Percentiles rank a stretch among this genome's conserved stretches.
Conservation (phyloP, 1,140 invertebrate species). For the Drosophila teissieri region DNA sequence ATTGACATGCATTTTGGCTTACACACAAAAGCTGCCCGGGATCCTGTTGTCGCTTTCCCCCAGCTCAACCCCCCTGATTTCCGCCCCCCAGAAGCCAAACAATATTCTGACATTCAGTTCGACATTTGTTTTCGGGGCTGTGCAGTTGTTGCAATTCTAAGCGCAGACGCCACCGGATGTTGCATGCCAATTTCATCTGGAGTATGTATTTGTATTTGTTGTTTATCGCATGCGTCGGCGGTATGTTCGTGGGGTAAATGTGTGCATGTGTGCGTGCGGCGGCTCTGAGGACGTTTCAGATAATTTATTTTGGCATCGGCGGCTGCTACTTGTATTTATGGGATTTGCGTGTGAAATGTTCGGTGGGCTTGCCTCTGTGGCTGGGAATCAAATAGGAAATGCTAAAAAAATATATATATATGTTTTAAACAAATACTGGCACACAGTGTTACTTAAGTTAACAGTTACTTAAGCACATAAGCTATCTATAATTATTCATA, state of each 20-base stretch:
- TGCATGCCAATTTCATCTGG: constrained; percentile 77
- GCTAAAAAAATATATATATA: constrained; percentile 39
- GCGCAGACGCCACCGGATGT: constrained; percentile 77
- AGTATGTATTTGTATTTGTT: constrained; percentile 45
- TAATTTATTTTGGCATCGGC: constrained; percentile 77
- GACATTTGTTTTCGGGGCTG: constrained; percentile 72
- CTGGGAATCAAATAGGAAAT: constrained; percentile 10
- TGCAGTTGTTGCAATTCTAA: constrained; percentile 73
- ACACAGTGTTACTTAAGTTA: too few species aligned
- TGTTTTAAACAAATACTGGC: constrained; percentile 4
- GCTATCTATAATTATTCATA: too few species aligned
- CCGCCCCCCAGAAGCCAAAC: constrained; percentile 36
- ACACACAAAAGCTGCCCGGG: constrained; percentile 51
- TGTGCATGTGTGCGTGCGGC: background rate
- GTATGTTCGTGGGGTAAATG: background rate
- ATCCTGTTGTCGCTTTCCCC: constrained; percentile 14
- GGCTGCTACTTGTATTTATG: constrained; percentile 71
- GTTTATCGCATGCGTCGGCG: constrained; percentile 28
- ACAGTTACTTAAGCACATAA: too few species aligned
- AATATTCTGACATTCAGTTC: constrained; percentile 81
- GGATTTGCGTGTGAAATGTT: constrained; percentile 73
- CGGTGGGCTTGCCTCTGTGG: constrained; percentile 23
- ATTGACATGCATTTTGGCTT: constrained; percentile 79
- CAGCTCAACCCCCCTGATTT: background rate
- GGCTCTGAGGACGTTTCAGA: constrained; percentile 55